Percentiles rank a stretch among this genome's conserved stretches.
These are phyloP conservation scores for Eurystomus gularis DNA, from an alignment of 2,113 vertebrate genomes.

Conservation along the genomic window DNA sequence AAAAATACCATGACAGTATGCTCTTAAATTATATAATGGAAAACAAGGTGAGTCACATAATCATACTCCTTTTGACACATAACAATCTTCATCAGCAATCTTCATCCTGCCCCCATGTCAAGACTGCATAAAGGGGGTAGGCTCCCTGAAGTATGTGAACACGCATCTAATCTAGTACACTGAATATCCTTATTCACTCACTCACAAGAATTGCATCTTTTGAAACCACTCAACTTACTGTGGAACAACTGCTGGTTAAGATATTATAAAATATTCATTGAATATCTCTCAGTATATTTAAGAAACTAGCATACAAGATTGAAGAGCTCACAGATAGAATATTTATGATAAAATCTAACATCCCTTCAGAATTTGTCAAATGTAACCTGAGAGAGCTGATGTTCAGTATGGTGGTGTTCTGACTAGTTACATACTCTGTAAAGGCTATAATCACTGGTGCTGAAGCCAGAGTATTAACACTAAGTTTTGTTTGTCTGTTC, in stretches of 20 bases:
- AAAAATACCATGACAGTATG: constrained; percentile 67
- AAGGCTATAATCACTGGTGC: not conserved
- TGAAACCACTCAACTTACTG: constrained; percentile 14
- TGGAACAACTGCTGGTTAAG: constrained; percentile 28
- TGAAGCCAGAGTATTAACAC: not conserved
- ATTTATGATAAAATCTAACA: constrained; percentile 25
- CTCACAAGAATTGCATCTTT: not conserved
- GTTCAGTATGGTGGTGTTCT: not conserved
- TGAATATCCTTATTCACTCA: constrained; percentile 1
- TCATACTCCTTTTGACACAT: constrained; percentile 68
- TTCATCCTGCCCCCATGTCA: constrained; percentile 66
- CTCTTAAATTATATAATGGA: constrained; percentile 71
- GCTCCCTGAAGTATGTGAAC: not conserved
- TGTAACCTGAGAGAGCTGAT: not conserved
- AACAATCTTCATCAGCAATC: constrained; percentile 57
- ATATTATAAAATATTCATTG: constrained; percentile 24
- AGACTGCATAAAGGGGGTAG: constrained; percentile 30
- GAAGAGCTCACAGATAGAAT: not conserved
- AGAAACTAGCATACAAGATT: constrained; percentile 19
- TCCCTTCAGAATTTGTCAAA: not conserved
- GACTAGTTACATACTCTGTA: not conserved
- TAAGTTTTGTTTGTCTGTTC: not conserved
- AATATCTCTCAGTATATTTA: constrained; percentile 21
- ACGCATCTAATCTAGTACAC: not conserved
- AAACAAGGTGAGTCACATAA: constrained; percentile 73